Evolutionary conservation across 2,888 invertebrate genomes (phyloP).

Genomic region (Thyatira batis): DNA sequence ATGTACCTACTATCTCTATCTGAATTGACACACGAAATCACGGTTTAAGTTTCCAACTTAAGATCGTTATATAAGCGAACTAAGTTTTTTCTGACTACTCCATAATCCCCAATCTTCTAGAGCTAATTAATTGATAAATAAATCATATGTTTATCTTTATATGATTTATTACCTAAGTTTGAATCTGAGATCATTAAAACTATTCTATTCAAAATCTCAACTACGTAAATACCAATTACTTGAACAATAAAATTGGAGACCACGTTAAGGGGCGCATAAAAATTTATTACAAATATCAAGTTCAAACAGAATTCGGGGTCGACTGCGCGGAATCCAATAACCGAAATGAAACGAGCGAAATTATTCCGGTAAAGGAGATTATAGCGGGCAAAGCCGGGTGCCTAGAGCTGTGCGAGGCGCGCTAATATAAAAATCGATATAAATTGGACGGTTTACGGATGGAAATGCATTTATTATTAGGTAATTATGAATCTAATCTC

Average conservation of each 20-base stretch:
- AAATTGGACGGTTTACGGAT: conserved; percentile 2
- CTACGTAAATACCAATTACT: conserved; percentile 40
- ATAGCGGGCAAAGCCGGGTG: conserved; percentile 49
- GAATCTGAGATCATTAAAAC: background rate
- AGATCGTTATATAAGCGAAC: too few relatives aligned
- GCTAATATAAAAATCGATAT: conserved; percentile 9
- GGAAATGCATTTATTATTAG: conserved; percentile 2
- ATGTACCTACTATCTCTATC: too few relatives aligned
- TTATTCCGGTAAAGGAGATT: conserved; percentile 61
- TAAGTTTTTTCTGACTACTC: too few relatives aligned
- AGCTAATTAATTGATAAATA: too few relatives aligned
- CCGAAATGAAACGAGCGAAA: conserved; percentile 62
- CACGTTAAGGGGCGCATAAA: conserved; percentile 56
- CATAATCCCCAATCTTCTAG: too few relatives aligned
- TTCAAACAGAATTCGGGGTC: conserved; percentile 38
- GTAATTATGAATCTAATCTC: background rate
- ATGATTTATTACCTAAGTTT: too few relatives aligned
- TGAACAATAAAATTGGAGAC: conserved; percentile 52
- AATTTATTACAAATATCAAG: conserved; percentile 70
- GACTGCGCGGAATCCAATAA: conserved; percentile 61
- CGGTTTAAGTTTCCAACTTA: too few relatives aligned
- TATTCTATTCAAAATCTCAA: conserved; percentile 12
- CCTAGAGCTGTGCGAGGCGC: conserved; percentile 24
- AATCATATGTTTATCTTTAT: too few relatives aligned
- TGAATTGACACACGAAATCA: too few relatives aligned